Evolutionary conservation across 2,797 vertebrate species (phyloP), one percentile per base, ranked within the genome.

Genomic region (Leptoclinus maculatus): DNA sequence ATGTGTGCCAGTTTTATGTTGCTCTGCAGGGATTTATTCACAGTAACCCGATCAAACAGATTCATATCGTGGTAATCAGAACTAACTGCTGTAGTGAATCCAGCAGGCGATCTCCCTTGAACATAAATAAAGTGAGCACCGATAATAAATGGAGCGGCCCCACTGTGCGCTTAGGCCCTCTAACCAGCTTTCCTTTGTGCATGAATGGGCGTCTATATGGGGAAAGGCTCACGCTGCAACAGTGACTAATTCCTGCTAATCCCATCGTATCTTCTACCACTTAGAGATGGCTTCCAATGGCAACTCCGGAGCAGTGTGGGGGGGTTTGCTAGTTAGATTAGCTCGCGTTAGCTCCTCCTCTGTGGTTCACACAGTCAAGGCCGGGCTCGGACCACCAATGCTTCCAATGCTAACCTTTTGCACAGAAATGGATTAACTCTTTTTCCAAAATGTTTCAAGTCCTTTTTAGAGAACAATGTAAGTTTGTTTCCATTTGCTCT

Each of bases 231-330:
- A 94, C 82, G 81, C 83, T 78, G 90, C 91, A 93, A 83, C 88
- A 65, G 74, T 51, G 63, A 81, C 92, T 95, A 95, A 96, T 94
- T 94, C 95, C 91, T 65, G 45, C 51, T 95, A 96, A 95, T 95
- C 95, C 91, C 76, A 29, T 41, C 68, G 80, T 91, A 83, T 89
- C 90, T 92, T 80, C 89, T 66, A 87, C 87, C 88, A 87, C 89
- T 91, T 89, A 91, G 84, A 80, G 68, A 73, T 86, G 84, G 84
- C 83, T 90, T 91, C 91, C 90, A 88, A 80, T 87, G 88, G 91
- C 83, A 86, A 85, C 62, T 60, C 53, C 19, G 38, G 64, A 81
- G 87, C 82, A 67, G 36, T 10, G 38, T 2, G 21, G 51, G 51
- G 25, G 53, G 23, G 12, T 72, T 89, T 87, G 87, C 90, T 82